Evolutionary conservation across 1,140 invertebrate genomes (phyloP), one percentile per base, ranked within the genome.

Genomic region (Monomorium pharaonis): DNA sequence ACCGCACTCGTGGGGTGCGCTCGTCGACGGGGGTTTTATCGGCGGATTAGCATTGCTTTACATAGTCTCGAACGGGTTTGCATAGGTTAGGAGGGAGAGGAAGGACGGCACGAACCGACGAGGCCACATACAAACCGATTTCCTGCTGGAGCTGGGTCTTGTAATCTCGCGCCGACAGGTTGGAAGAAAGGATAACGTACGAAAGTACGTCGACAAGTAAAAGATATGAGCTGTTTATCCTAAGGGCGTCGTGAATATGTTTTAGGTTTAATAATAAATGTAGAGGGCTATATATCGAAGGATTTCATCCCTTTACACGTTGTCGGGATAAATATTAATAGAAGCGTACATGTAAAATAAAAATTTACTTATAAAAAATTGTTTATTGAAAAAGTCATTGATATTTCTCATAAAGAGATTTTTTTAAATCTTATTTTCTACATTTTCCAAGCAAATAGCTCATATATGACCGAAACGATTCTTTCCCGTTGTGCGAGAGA

Each of bases 31-130:
- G 91, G 93, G 92, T 92, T 94, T 94, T 94, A 94, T 94, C 93
- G 92, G 89, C 90, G 92, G 94, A 94, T 94, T 94, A 94, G 92
- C 94, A 94, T 94, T 93, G 92, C 92, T 94, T 94, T 94, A 94
- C 94, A 93, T 94, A 94, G 94, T 94, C 91, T 91, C 91, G 88
- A 93, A 92, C 90, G 89, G 90, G 93, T 93, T 94, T 92, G 92
- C 93, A 92, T 91, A 93, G 90, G 90, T 92, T 92, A 91, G 67
- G 81, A 77, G 33, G 56, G 86, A 18, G 54, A 10, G 62, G 65
- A 54, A 84, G 49, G 21, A 14, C 67, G 44, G 58, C 27, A 65
- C 16, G 27, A 80, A 21, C 74, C 89, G 60, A 88, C 89, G 86
- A 86, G 81, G 81, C 89, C 77, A 80, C 87, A 80, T 85, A 72